Percentiles rank a stretch among this genome's conserved stretches.
phyloP scores from a whole-genome alignment of 2,113 vertebrate genomes.

The Engystomops pustulosus region DNA sequence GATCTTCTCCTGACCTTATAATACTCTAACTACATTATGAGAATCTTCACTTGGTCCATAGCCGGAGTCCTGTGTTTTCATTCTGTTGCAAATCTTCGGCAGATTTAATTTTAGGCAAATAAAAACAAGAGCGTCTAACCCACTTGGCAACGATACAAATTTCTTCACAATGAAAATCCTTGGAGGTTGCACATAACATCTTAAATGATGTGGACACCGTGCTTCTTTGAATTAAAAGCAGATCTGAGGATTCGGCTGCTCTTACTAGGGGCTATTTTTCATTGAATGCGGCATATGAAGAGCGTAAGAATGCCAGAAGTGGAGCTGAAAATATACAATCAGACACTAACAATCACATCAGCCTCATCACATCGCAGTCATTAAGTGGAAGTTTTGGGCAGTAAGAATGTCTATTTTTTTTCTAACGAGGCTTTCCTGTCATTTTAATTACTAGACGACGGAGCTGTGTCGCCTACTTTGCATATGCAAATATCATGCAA shows the following conservation, averaged over 20 bases:
- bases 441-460: constrained; percentile 22
- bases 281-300: constrained; percentile 35
- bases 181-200: constrained; percentile 41
- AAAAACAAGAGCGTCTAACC: constrained; percentile 42
- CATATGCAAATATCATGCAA: constrained; percentile 10
- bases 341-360: constrained; percentile 34
- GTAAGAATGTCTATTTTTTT: background rate
- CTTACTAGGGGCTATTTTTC: constrained; percentile 35
- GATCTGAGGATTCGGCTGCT: constrained; percentile 44
- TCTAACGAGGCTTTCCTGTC: background rate
- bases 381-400: background rate
- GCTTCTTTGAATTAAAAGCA: constrained; percentile 54
- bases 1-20: background rate
- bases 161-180: constrained; percentile 48
- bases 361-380: constrained; percentile 26
- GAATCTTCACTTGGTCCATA: background rate
- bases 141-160: constrained; percentile 43
- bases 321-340: constrained; percentile 12
- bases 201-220: constrained; percentile 51
- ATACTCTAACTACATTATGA: background rate
- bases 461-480: background rate
- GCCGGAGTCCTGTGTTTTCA: background rate
- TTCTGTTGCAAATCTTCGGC: constrained; percentile 14
- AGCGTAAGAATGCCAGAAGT: constrained; percentile 25
- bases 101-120: constrained; percentile 42